Evolutionary conservation across 2,113 vertebrate species (phyloP), one percentile per base, ranked within the genome.

Genomic region (Menura novaehollandiae): DNA sequence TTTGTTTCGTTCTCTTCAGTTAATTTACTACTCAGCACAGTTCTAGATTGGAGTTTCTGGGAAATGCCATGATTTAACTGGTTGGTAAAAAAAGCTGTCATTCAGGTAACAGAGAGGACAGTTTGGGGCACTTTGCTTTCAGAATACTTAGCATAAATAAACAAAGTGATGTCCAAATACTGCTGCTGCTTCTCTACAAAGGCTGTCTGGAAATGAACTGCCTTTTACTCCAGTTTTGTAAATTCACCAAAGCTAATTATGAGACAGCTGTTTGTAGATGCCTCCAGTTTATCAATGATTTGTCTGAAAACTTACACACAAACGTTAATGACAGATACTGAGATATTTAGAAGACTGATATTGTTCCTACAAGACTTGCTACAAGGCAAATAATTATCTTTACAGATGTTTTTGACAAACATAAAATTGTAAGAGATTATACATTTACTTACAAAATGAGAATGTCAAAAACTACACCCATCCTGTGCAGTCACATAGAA

Each of bases 321-420:
- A 96, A 91, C 7, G 10, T 86, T 78, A 80, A 95, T 68, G 90
- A 91, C 68, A 75, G 73, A 44, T 83, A 85, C 51, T 75, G 72
- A 95, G 63, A 82, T 85, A 82, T 80, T 87, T 83, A 60, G 82
- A 84, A 69, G 67, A 78, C 39, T 89, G 20, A 22, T 72, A 73
- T 44, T 81, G 33, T 28, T 63, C 33, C 69, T 83, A 43, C 11
- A 67, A 77, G 56, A 77, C 27, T 80, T 93, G 83, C 49, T 58
- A 69, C 32, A 84, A 92, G 66, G n/a, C 63, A 95, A 95, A 86
- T n/a, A 88, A 91, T 88, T 66, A 89, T 47, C 39, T 88, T 73
- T 92, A 79, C 33, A 88, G 64, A 90, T 77, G 35, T 84, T 92
- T 73, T 83, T 62, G 43, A 89, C 37, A 95, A 60, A 88, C 23